Evolutionary conservation across 2,888 invertebrate genomes (phyloP), one percentile per base, ranked within the genome.

Genomic region (Schizaphis graminum): DNA sequence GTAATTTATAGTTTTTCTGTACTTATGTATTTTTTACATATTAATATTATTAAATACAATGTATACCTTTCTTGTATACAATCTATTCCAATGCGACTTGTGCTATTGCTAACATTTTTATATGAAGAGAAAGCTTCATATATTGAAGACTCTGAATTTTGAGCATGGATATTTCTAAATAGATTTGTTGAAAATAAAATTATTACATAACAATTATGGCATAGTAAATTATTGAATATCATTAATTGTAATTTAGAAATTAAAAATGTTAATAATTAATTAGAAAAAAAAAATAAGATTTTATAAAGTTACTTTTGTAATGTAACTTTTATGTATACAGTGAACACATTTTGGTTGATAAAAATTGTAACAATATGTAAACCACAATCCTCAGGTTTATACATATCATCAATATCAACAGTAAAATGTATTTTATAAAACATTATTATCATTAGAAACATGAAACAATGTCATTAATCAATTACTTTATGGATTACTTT

Each of bases 61-160:
- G 21, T 41, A 47, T 94, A 94, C 94, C 94, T 92, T 89, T 94
- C 94, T 91, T 94, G 94, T 86, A 94, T 85, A 61, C 92, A 94
- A 86, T 94, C 86, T 85, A 89, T 89, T 86, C 94, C 94, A 53
- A 91, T 91, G 24, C 94, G 90, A 53, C 94, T 91, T n/a, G 44
- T 91, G 24, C 85, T 86, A 87, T 94, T 94, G 41, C 94, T 94
- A 26, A 94, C 28, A 87, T 90, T 92, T 91, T 94, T 93, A 61
- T 67, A 57, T 56, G 28, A 35, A 93, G 44, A 77, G 26, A 88
- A 91, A 16, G 90, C 35, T 87, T 91, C 94, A 53, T 94, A 61
- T 61, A 94, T 94, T 28, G 91, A 87, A 87, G 61, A 53, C 67
- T 90, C 94, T 26, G 35, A 24, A 90, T 85, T 93, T 61, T 53